A percentile compares a stretch with the other conserved stretches of the same genome.
Evolutionary conservation across 2,888 invertebrate species (phyloP).

Genomic region (Cetonia aurata): DNA sequence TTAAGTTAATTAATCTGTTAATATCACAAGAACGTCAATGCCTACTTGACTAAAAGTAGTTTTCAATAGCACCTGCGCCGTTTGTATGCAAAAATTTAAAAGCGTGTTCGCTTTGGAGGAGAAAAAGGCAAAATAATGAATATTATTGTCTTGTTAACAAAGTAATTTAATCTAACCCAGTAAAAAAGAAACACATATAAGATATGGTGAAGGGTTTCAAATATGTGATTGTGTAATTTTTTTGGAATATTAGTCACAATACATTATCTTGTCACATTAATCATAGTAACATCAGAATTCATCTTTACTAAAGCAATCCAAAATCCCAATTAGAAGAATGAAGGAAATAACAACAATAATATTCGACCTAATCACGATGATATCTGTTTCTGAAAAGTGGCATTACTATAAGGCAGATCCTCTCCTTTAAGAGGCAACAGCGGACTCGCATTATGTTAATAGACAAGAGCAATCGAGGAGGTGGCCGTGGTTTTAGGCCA

Average conservation of each 20-base stretch:
- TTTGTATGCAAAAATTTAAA: too few relatives aligned
- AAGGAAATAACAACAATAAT: slow-evolving; percentile 29
- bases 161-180: too few relatives aligned
- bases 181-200: too few relatives aligned
- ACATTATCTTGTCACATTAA: background rate
- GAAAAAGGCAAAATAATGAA: too few relatives aligned
- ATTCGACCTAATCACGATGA: slow-evolving; percentile 44
- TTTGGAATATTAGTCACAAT: background rate
- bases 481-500: slow-evolving; percentile 48
- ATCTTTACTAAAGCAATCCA: slow-evolving; percentile 20
- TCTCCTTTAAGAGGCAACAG: slow-evolving; percentile 35
- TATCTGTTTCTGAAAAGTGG: slow-evolving; percentile 40
- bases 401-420: slow-evolving; percentile 25
- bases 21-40: too few relatives aligned
- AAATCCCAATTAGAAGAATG: slow-evolving; percentile 10
- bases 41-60: too few relatives aligned
- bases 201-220: too few relatives aligned
- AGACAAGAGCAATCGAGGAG: slow-evolving; percentile 47
- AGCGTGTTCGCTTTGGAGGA: too few relatives aligned
- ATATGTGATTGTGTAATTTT: too few relatives aligned
- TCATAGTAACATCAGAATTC: background rate
- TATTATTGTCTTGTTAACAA: too few relatives aligned
- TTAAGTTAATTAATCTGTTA: too few relatives aligned
- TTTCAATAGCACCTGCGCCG: too few relatives aligned
- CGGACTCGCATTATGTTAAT: slow-evolving; percentile 32